Evolutionary conservation across 2,888 invertebrate species (phyloP), one percentile per base, ranked within the genome.

Genomic region (Parapristionchus giblindavisi): DNA sequence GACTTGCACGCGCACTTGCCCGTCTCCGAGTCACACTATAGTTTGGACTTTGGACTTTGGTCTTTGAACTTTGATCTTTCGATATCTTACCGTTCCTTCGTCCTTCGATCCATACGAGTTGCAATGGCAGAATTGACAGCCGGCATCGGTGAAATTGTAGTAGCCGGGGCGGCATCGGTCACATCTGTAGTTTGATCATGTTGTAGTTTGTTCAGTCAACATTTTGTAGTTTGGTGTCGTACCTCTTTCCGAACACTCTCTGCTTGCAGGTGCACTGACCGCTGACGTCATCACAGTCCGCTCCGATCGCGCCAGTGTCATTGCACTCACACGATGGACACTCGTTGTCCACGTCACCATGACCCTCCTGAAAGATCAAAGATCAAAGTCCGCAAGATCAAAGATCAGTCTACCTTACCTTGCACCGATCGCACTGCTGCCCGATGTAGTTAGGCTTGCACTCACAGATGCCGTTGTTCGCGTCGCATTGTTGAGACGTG

Each of bases 271-370:
- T 81, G 82, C 90, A 90, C 81, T 89, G 89, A 1, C 90, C 90
- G 24, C 86, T 85, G 52, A 87, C 83, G 78, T 88, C 83, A 80
- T 88, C 88, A 11, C 83, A 75, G 54, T 79, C 80, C 65, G 81
- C 36, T 21, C 74, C 65, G 40, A 74, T 61, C 38, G 74, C 51
- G 24, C 74, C 74, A 24, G 32, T 83, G 21, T 79, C 76, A 78
- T 87, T 85, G 84, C 90, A 90, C 74, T 87, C 92, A 89, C 97
- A 95, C 24, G 92, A 89, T 1, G 92, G 91, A 88, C 96, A 97
- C 38, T 93, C 93, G 5, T 92, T 92, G 6, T 92, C 92, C 54
- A 94, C 91, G 84, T 94, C 92, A 84, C 93, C 92, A 87, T 91
- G 92, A 32, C 93, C 92, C 73, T 89, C 89, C 91, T 92, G 86